Conservation (phyloP, 2,113 vertebrate species). For the Eulemur rufifrons region DNA sequence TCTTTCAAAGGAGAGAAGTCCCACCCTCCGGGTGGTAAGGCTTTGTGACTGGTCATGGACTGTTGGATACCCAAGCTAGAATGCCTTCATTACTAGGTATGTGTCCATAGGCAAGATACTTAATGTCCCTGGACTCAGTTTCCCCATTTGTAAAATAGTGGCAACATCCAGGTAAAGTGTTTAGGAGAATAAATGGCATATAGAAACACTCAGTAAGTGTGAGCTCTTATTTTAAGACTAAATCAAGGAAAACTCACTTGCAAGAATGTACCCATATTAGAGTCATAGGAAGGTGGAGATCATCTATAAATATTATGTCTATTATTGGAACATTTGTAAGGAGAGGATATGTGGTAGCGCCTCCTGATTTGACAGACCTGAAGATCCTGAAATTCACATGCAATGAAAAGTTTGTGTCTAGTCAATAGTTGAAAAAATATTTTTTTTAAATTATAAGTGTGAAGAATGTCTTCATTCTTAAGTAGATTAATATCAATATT, state of each 20-base stretch:
- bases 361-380: background rate
- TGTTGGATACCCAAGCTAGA: background rate
- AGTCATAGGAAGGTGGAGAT: background rate
- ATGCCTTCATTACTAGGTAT: background rate
- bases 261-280: background rate
- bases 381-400: background rate
- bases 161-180: background rate
- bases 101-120: background rate
- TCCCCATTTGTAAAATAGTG: background rate
- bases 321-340: background rate
- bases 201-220: background rate
- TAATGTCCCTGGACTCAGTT: background rate
- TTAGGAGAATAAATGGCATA: background rate
- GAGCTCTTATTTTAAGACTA: constrained; percentile 21
- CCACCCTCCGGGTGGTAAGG: background rate
- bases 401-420: background rate
- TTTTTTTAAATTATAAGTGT: background rate
- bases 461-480: constrained; percentile 21
- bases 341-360: background rate
- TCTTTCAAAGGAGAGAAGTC: background rate
- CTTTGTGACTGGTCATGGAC: background rate
- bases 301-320: background rate
- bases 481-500: background rate
- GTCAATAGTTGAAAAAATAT: background rate
- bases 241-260: background rate